These are phyloP conservation scores for Myopa testacea DNA, from an alignment of 2,888 invertebrate species.

Conservation along the genomic window DNA sequence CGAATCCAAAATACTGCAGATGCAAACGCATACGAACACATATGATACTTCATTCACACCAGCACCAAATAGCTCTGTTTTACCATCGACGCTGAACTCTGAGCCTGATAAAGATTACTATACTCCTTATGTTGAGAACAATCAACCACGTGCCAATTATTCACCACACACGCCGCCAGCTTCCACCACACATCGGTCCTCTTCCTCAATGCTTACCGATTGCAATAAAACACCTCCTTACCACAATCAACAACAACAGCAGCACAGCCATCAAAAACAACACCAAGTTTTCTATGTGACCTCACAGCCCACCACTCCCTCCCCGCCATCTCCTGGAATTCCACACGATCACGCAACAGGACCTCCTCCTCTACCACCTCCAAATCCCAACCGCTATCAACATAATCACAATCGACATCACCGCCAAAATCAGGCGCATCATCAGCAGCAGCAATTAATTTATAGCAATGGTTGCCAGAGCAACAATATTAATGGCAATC, in stretches of 20 bases:
- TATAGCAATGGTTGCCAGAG: slow-evolving; percentile 32
- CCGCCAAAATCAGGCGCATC: slow-evolving; percentile 40
- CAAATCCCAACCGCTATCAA: slow-evolving; percentile 46
- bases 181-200: slow-evolving; percentile 35
- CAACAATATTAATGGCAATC: slow-evolving; percentile 50
- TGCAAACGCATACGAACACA: slow-evolving; percentile 45
- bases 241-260: slow-evolving; percentile 47
- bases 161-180: slow-evolving; percentile 24
- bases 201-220: slow-evolving; percentile 60
- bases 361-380: slow-evolving; percentile 48
- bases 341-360: slow-evolving; percentile 36
- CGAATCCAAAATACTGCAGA: slow-evolving; percentile 32
- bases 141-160: slow-evolving; percentile 45
- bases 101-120: slow-evolving; percentile 56
- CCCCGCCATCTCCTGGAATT: slow-evolving; percentile 24
- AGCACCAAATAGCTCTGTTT: slow-evolving; percentile 37
- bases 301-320: slow-evolving; percentile 44
- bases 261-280: slow-evolving; percentile 33
- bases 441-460: slow-evolving; percentile 40
- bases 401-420: slow-evolving; percentile 39
- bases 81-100: slow-evolving; percentile 51
- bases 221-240: slow-evolving; percentile 45
- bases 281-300: background rate
- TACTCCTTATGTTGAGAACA: slow-evolving; percentile 60
- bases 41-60: slow-evolving; percentile 43